phyloP scores from a whole-genome alignment of 2,113 vertebrate species.

The Heteronetta atricapilla region DNA sequence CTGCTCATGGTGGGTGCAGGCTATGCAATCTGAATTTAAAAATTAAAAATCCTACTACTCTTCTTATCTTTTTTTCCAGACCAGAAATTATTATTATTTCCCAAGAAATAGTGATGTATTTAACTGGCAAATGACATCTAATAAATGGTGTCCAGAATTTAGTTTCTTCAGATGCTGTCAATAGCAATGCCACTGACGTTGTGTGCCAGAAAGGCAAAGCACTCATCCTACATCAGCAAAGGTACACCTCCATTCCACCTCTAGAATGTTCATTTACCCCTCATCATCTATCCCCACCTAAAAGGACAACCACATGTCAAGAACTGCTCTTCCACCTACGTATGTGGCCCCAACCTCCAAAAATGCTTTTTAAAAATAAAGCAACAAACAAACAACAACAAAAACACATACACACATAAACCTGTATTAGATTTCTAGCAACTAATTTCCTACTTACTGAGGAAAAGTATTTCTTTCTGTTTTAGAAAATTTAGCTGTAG shows the following conservation, averaged over 20 bases:
- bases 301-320: not conserved
- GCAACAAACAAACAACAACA: not conserved
- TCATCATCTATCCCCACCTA: not conserved
- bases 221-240: not conserved
- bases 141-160: not conserved
- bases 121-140: not conserved
- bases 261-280: not conserved
- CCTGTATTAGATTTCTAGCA: not conserved
- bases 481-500: not conserved
- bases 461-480: not conserved
- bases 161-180: not conserved
- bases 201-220: not conserved
- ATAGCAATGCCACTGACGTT: not conserved
- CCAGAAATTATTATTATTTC: not conserved
- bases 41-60: rapidly evolving
- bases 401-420: not conserved
- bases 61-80: not conserved
- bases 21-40: not conserved
- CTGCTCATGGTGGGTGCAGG: not conserved
- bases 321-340: not conserved
- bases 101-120: not conserved
- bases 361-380: not conserved
- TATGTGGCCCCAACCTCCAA: not conserved
- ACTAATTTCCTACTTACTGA: not conserved
- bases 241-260: not conserved